A percentile compares a stretch with the other conserved stretches of the same genome.
phyloP scores from a whole-genome alignment of 1,140 invertebrate genomes.

The Drosophila lacertosa region DNA sequence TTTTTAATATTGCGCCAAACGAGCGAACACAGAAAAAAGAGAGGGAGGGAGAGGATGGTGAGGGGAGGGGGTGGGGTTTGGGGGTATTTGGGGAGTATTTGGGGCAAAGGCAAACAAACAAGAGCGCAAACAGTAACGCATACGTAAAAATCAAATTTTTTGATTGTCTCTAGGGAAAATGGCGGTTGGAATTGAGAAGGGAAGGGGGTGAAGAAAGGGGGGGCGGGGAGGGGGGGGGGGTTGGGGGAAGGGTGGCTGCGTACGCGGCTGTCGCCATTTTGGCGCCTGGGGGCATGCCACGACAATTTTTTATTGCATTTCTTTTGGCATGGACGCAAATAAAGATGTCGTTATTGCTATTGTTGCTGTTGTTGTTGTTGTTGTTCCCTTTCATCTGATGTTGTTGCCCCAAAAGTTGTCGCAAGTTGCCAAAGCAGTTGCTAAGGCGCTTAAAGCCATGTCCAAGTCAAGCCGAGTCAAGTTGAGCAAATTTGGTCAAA shows the following conservation, averaged over 20 bases:
- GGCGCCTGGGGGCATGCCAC: constrained; percentile 31
- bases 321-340: constrained; percentile 50
- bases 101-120: constrained; percentile 23
- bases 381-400: constrained; percentile 17
- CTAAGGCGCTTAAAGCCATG: constrained; percentile 19
- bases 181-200: background rate
- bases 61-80: too few relatives aligned
- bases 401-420: too few relatives aligned
- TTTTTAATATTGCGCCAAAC: constrained; percentile 79
- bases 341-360: constrained; percentile 43
- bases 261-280: constrained; percentile 22
- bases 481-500: constrained; percentile 12
- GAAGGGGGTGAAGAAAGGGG: background rate
- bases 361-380: constrained; percentile 28
- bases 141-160: constrained; percentile 77
- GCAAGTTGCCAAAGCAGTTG: background rate
- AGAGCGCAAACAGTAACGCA: constrained; percentile 64
- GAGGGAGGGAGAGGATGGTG: background rate
- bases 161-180: constrained; percentile 60
- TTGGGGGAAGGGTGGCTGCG: too few relatives aligned
- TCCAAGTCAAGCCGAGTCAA: constrained; percentile 12
- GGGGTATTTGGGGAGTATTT: background rate
- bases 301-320: constrained; percentile 72
- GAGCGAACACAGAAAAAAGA: constrained; percentile 23
- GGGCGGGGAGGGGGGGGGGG: background rate